phyloP scores from a whole-genome alignment of 2,797 vertebrate species.

The Eospalax fontanierii region DNA sequence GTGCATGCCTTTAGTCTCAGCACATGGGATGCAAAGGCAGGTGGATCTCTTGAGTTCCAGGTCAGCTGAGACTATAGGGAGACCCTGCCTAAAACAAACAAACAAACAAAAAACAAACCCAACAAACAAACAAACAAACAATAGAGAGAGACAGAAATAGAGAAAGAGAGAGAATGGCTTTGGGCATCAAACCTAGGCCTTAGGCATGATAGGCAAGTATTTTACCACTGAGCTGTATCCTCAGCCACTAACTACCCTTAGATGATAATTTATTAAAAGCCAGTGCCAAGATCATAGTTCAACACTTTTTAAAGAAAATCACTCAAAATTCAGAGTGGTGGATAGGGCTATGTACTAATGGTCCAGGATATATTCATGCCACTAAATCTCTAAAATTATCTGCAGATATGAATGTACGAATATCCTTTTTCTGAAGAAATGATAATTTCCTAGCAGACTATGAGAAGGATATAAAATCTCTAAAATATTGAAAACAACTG shows the following conservation, averaged over 20 bases:
- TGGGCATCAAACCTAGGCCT: background rate
- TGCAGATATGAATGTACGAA: background rate
- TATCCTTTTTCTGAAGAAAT: conserved; percentile 26
- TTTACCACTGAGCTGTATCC: background rate
- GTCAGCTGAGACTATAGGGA: too few relatives aligned
- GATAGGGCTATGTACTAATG: background rate
- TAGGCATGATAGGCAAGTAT: background rate
- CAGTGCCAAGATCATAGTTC: background rate
- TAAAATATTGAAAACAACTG: conserved; percentile 16
- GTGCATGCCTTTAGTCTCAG: too few relatives aligned
- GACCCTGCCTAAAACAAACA: too few relatives aligned
- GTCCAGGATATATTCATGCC: background rate
- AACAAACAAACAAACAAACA: too few relatives aligned
- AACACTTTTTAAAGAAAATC: too few relatives aligned
- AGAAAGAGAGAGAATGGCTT: background rate
- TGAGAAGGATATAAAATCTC: background rate
- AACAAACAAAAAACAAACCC: too few relatives aligned
- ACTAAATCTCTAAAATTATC: background rate
- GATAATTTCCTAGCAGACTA: conserved; percentile 11
- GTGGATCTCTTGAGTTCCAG: too few relatives aligned
- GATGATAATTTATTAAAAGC: conserved; percentile 45
- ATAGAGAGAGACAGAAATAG: too few relatives aligned
- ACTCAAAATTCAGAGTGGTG: background rate
- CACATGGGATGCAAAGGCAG: too few relatives aligned
- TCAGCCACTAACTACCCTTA: conserved; percentile 4